phyloP scores from a whole-genome alignment of 2,113 vertebrate species.

The Chroicocephalus ridibundus region DNA sequence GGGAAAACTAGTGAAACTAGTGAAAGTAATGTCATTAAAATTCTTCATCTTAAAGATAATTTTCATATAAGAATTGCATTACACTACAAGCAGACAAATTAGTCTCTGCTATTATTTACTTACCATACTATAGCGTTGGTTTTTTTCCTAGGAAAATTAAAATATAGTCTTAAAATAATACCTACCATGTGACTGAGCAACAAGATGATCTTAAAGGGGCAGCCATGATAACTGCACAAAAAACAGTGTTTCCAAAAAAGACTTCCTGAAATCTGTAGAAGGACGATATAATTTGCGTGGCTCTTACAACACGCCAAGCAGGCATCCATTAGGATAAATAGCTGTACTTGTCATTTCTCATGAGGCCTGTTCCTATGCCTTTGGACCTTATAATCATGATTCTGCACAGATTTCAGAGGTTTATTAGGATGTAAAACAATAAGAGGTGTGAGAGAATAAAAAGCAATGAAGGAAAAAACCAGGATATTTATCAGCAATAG shows the following conservation, averaged over 20 bases:
- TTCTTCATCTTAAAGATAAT: neutral
- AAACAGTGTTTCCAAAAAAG: neutral
- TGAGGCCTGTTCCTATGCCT: neutral
- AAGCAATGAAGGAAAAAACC: neutral
- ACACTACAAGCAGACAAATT: neutral
- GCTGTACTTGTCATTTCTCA: neutral
- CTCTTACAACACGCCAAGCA: neutral
- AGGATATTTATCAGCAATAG: neutral
- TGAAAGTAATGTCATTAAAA: neutral
- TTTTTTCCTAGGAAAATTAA: neutral
- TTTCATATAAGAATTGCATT: neutral
- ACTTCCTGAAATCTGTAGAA: neutral
- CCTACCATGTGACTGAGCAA: neutral
- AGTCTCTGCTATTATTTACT: neutral
- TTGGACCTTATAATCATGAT: neutral
- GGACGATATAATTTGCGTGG: neutral
- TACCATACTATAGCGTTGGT: neutral
- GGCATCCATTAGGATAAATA: neutral
- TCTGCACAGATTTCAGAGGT: neutral
- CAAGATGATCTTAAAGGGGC: neutral
- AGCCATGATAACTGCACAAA: neutral
- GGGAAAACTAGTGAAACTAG: neutral
- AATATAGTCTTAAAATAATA: neutral
- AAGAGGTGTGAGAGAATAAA: neutral
- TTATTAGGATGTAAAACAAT: neutral